Evolutionary conservation across 2,113 vertebrate species (phyloP).

Genomic region (Gopherus flavomarginatus): DNA sequence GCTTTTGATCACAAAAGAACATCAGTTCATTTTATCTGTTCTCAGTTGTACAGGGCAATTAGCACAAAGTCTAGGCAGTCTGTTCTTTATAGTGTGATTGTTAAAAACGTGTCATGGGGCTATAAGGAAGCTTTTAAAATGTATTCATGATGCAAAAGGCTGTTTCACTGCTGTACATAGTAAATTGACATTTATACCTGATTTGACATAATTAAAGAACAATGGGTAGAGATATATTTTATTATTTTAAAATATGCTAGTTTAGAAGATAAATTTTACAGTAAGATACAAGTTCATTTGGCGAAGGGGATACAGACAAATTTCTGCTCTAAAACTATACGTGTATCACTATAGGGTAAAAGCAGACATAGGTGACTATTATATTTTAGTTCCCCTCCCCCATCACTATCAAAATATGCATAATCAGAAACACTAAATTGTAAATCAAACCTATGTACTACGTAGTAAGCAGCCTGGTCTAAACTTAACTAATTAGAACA

Average conservation of each 20-base stretch:
- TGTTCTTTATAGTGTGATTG: constrained; percentile 28
- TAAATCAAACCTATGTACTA: constrained; percentile 53
- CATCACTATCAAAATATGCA: constrained; percentile 34
- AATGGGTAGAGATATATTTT: neutral
- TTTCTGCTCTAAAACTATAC: constrained; percentile 1
- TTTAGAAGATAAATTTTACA: neutral
- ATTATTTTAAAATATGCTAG: neutral
- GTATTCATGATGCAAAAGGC: constrained; percentile 32
- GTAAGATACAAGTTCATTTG: constrained; percentile 5
- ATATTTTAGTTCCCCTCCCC: neutral
- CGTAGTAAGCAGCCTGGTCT: constrained; percentile 50
- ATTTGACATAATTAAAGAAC: neutral
- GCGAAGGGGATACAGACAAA: constrained; percentile 30
- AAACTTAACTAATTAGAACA: constrained; percentile 51
- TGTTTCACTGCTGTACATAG: neutral
- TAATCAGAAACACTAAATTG: constrained; percentile 32
- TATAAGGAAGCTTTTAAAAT: constrained; percentile 36
- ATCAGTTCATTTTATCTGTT: constrained; percentile 34
- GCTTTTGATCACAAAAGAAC: constrained; percentile 31
- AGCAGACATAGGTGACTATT: constrained; percentile 4
- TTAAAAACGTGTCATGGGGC: constrained; percentile 34
- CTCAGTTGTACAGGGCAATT: constrained; percentile 41
- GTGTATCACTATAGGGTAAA: constrained; percentile 13
- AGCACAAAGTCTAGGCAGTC: constrained; percentile 39
- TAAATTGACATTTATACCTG: constrained; percentile 33